Conservation (phyloP, 2,797 vertebrate species). For the Hypotaenidia okinawae region DNA sequence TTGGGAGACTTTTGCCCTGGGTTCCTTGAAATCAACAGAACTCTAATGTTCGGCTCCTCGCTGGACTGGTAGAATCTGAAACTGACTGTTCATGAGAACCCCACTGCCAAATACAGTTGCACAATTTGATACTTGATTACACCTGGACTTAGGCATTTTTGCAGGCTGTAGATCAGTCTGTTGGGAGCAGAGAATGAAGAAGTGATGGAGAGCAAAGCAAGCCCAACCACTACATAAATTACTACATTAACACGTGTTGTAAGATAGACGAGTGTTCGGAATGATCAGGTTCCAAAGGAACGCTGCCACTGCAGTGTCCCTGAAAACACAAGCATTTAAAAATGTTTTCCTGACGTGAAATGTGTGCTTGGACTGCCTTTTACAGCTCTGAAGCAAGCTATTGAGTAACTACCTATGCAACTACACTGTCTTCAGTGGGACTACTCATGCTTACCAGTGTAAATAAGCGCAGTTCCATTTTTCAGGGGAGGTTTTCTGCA, state of each 20-base stretch:
- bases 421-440: background rate
- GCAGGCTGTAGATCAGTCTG: background rate
- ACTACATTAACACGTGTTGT: background rate
- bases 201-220: background rate
- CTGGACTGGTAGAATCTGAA: background rate
- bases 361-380: background rate
- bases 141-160: background rate
- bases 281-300: background rate
- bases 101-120: background rate
- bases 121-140: background rate
- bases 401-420: constrained; percentile 1
- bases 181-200: background rate
- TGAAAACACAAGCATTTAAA: background rate
- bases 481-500: constrained; percentile 13
- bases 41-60: background rate
- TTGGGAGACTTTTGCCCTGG: background rate
- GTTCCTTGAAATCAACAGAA: background rate
- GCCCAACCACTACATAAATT: background rate
- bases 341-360: background rate
- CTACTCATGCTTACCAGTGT: background rate
- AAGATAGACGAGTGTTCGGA: background rate
- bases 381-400: background rate
- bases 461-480: constrained; percentile 6
- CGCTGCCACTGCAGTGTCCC: background rate
- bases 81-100: background rate